Evolutionary conservation across 2,888 invertebrate genomes (phyloP).

Genomic region (Cylindroiulus punctatus): DNA sequence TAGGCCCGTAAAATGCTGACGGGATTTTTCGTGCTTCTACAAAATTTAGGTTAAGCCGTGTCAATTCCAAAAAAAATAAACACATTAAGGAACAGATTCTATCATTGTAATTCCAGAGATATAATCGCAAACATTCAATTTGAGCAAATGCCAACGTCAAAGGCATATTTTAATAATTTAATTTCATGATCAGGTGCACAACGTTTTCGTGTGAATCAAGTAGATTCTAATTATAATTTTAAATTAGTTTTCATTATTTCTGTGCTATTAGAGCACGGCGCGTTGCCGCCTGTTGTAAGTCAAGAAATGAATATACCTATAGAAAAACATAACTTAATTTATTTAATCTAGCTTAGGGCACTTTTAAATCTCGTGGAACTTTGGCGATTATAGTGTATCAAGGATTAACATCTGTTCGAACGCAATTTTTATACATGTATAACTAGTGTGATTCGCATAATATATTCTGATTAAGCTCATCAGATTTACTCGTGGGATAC

Average conservation of each 20-base stretch:
- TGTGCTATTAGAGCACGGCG: slow-evolving; percentile 29
- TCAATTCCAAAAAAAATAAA: slow-evolving; percentile 12
- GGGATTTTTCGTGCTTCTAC: neutral
- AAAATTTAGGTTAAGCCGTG: slow-evolving; percentile 43
- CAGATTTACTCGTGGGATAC: too few species aligned
- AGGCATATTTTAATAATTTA: slow-evolving; percentile 43
- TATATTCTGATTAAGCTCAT: too few species aligned
- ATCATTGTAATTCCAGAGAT: slow-evolving; percentile 11
- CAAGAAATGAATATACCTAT: neutral
- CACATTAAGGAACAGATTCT: neutral
- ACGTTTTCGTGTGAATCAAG: slow-evolving; percentile 31
- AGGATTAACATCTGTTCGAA: neutral
- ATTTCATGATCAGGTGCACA: slow-evolving; percentile 43
- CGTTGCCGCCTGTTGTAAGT: neutral
- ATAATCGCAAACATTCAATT: slow-evolving; percentile 24
- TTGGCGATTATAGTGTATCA: neutral
- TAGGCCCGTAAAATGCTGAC: slow-evolving; percentile 11
- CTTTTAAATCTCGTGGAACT: neutral
- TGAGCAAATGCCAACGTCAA: slow-evolving; percentile 26
- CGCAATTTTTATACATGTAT: too few species aligned
- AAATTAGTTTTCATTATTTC: slow-evolving; percentile 29
- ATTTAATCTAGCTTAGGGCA: neutral
- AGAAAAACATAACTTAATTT: neutral
- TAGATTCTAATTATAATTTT: slow-evolving; percentile 1
- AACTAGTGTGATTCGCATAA: too few species aligned